A percentile compares a stretch with the other conserved stretches of the same genome.
phyloP scores from a whole-genome alignment of 2,888 invertebrate genomes.

The Leptinotarsa tumamoca region DNA sequence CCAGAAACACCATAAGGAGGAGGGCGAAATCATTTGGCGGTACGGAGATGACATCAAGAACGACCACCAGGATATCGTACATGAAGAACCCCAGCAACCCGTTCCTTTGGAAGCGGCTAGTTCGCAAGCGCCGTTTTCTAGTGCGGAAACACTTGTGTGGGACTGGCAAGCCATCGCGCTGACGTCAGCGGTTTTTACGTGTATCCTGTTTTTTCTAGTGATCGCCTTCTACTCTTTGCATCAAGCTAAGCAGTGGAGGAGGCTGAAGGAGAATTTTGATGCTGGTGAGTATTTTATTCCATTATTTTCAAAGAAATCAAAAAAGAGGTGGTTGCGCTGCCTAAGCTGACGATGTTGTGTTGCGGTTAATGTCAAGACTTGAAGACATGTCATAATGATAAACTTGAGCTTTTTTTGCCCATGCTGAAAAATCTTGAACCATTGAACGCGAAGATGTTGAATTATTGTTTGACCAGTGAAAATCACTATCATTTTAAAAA shows the following conservation, averaged over 20 bases:
- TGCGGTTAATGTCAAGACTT: too few relatives aligned
- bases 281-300: conserved; percentile 72
- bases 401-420: too few relatives aligned
- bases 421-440: too few relatives aligned
- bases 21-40: conserved; percentile 47
- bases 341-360: too few relatives aligned
- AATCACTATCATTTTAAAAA: too few relatives aligned
- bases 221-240: conserved; percentile 81
- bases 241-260: conserved; percentile 84
- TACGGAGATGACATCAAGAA: conserved; percentile 47
- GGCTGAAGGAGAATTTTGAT: conserved; percentile 81
- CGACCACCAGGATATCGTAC: conserved; percentile 24
- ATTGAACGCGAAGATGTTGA: too few relatives aligned
- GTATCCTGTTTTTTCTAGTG: conserved; percentile 83
- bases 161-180: conserved; percentile 82
- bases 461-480: too few relatives aligned
- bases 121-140: conserved; percentile 65
- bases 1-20: conserved; percentile 41
- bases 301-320: too few relatives aligned
- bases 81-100: not conserved
- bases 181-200: conserved; percentile 79
- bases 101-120: conserved; percentile 57
- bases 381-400: too few relatives aligned
- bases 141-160: conserved; percentile 70
- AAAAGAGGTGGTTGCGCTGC: too few relatives aligned